phyloP scores from a whole-genome alignment of 2,888 invertebrate genomes.

The Carpatolechia fugitivella region DNA sequence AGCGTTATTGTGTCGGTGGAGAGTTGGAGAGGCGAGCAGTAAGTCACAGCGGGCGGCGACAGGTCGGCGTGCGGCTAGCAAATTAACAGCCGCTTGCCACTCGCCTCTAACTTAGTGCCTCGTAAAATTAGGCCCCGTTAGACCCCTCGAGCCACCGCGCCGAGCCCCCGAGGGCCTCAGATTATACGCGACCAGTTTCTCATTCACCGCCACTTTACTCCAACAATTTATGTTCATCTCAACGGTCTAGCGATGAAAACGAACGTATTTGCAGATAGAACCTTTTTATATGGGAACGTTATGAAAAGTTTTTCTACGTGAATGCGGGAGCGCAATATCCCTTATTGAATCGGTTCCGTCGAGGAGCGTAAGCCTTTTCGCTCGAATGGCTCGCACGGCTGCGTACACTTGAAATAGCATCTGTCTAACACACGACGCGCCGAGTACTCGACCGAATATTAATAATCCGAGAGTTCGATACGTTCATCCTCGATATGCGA shows the following conservation, averaged over 20 bases:
- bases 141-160: conserved; percentile 56
- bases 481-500: conserved; percentile 27
- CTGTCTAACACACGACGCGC: conserved; percentile 49
- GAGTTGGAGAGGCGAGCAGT: conserved; percentile 36
- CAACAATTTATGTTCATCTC: conserved; percentile 24
- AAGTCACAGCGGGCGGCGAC: conserved; percentile 76
- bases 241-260: background rate
- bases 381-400: conserved; percentile 41
- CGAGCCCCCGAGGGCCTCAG: conserved; percentile 46
- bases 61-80: conserved; percentile 63
- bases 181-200: conserved; percentile 50
- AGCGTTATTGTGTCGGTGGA: conserved; percentile 41
- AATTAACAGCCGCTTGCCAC: conserved; percentile 75
- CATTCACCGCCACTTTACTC: conserved; percentile 45
- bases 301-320: conserved; percentile 16
- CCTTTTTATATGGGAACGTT: conserved; percentile 6
- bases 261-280: conserved; percentile 17
- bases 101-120: conserved; percentile 74
- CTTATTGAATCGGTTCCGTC: conserved; percentile 23
- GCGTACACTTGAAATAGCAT: conserved; percentile 52
- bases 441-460: conserved; percentile 55
- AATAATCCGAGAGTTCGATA: conserved; percentile 49
- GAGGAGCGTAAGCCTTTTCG: conserved; percentile 41
- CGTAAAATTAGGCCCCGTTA: conserved; percentile 75
- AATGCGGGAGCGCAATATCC: conserved; percentile 28